Evolutionary conservation across 1,140 invertebrate species (phyloP).

Genomic region (Bombus huntii): DNA sequence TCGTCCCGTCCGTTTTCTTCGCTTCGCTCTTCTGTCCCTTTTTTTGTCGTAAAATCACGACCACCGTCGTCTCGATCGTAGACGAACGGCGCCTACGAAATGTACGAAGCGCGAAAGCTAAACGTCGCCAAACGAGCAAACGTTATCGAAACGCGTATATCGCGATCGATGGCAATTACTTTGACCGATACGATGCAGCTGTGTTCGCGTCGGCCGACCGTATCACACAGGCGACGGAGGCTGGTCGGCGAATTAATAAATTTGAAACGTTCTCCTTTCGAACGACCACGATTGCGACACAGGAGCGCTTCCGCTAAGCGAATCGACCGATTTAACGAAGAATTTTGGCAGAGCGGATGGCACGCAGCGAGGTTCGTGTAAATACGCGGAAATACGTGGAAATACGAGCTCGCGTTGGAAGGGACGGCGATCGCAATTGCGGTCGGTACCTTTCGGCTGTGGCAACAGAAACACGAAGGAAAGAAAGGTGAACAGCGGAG

Average conservation of each 20-base stretch:
- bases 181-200: too few relatives aligned
- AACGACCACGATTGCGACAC: too few relatives aligned
- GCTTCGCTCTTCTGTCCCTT: rapidly evolving
- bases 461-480: conserved; percentile 16
- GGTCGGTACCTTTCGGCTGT: not conserved
- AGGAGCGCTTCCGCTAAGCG: too few relatives aligned
- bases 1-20: not conserved
- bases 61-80: too few relatives aligned
- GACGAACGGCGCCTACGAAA: too few relatives aligned
- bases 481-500: conserved; percentile 16
- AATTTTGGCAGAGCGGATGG: not conserved
- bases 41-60: too few relatives aligned
- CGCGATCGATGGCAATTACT: too few relatives aligned
- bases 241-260: not conserved
- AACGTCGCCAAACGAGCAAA: too few relatives aligned
- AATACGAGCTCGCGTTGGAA: not conserved
- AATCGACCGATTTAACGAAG: not conserved
- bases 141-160: too few relatives aligned
- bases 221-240: too few relatives aligned
- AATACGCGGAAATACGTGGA: not conserved
- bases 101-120: too few relatives aligned
- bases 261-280: not conserved
- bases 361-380: not conserved
- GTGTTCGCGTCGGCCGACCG: rapidly evolving
- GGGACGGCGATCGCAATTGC: not conserved